These are phyloP conservation scores for Ornithoptera priamus DNA, from an alignment of 2,888 invertebrate species.

Conservation along the genomic window DNA sequence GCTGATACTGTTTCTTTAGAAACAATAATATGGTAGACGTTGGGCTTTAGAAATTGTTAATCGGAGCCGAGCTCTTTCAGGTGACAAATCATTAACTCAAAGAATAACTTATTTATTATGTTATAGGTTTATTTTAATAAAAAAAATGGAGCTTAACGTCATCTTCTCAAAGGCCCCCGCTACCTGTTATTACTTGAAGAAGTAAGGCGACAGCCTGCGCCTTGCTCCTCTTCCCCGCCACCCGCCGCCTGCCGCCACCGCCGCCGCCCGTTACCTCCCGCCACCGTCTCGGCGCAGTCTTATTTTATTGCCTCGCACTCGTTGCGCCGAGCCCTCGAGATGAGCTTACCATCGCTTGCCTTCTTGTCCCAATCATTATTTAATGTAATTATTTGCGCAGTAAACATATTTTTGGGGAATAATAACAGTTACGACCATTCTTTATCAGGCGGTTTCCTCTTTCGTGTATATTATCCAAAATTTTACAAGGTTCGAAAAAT, in stretches of 20 bases:
- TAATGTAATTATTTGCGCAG: constrained; percentile 73
- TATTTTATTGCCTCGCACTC: constrained; percentile 67
- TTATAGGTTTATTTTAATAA: not conserved
- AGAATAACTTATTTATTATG: not conserved
- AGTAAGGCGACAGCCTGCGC: constrained; percentile 40
- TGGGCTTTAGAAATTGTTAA: not conserved
- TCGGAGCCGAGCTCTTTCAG: not conserved
- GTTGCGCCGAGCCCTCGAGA: constrained; percentile 66
- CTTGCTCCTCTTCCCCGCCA: constrained; percentile 21
- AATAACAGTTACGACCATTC: constrained; percentile 62
- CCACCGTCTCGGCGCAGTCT: constrained; percentile 47
- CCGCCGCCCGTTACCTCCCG: constrained; percentile 31
- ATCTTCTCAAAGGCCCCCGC: constrained; percentile 40
- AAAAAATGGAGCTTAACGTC: not conserved
- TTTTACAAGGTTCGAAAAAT: constrained; percentile 36
- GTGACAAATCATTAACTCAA: not conserved
- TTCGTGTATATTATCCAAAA: constrained; percentile 41
- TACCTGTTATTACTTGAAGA: constrained; percentile 38
- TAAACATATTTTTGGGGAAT: constrained; percentile 65
- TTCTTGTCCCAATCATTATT: constrained; percentile 73
- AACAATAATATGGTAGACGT: not conserved
- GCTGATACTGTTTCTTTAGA: not conserved
- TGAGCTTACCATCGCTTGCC: constrained; percentile 62
- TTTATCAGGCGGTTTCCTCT: constrained; percentile 50
- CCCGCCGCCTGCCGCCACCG: not conserved